Base-by-base conservation (phyloP, 2,113 vertebrate genomes). In the Illadopsis cleaveri region DNA sequence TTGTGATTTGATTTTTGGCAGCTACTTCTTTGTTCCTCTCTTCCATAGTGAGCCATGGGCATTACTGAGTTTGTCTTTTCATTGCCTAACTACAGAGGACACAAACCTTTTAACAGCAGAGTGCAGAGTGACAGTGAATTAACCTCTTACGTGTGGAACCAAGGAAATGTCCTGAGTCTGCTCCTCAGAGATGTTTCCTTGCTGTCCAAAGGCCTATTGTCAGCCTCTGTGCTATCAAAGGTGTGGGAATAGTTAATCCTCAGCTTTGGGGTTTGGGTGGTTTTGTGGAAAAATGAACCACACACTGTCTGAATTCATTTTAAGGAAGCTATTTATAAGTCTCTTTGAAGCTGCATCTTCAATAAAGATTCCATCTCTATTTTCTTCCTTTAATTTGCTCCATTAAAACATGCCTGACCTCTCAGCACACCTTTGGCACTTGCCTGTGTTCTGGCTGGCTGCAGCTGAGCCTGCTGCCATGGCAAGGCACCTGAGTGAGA, bases 221-320 rank as follows among this genome's bases (percentile, higher is more conserved):
- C 65, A 87, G 18, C 30, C 69, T 83, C 44, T 86, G 31, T 91
- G 64, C 69, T 50, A 60, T 69, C 70, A 72, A 84, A 93, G 44
- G 54, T 86, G 50, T 38, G 35, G 76, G 77, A 78, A 56, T 86
- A 90, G 95, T 90, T 88, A 88, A 60, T 92, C 87, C 76, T 86
- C 83, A 54, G 81, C 84, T 90, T 88, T 77, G 47, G 56, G 33
- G 33, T 38, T 83, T 71, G 73, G 18, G 30, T 68, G 71, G n/a
- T 56, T 94, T 86, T 69, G 53, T 56, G 28, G 30, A 83, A 72
- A 88, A 89, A 81, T 0, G 0, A 86, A 87, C 62, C 21, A 51
- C 68, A 38, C 31, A 1, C 45, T 66, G 30, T 45, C 45, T 93
- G 80, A 80, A 61, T 94, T 87, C 2, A 89, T 95, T 95, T 92